Conservation (phyloP, 2,797 vertebrate species). For the Anomalospiza imberbis region DNA sequence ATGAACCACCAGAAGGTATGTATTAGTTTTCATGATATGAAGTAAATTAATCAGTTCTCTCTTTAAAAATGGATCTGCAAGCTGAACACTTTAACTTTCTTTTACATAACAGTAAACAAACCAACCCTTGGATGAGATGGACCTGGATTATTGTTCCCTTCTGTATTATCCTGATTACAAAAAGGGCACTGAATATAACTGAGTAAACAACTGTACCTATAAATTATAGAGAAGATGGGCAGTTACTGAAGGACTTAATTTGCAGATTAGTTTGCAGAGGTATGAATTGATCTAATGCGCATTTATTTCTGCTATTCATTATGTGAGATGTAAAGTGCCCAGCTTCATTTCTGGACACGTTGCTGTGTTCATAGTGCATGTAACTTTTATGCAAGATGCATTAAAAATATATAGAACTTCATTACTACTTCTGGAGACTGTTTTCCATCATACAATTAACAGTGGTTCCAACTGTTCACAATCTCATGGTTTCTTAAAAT, state of each 20-base stretch:
- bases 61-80: not conserved
- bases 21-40: not conserved
- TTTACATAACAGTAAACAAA: not conserved
- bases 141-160: not conserved
- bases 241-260: not conserved
- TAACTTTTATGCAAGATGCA: not conserved
- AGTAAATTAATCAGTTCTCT: not conserved
- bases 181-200: not conserved
- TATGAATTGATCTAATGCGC: not conserved
- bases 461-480: not conserved
- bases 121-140: not conserved
- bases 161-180: not conserved
- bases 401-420: not conserved
- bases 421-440: not conserved
- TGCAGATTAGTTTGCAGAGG: not conserved
- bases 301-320: not conserved
- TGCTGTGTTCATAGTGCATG: not conserved
- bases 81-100: not conserved
- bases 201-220: not conserved
- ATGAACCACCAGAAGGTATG: conserved; percentile 84
- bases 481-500: not conserved
- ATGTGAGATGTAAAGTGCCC: not conserved
- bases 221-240: not conserved
- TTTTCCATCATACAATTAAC: not conserved
- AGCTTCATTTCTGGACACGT: not conserved